Base-by-base conservation (phyloP, 2,797 vertebrate genomes). In the Fratercula arctica region DNA sequence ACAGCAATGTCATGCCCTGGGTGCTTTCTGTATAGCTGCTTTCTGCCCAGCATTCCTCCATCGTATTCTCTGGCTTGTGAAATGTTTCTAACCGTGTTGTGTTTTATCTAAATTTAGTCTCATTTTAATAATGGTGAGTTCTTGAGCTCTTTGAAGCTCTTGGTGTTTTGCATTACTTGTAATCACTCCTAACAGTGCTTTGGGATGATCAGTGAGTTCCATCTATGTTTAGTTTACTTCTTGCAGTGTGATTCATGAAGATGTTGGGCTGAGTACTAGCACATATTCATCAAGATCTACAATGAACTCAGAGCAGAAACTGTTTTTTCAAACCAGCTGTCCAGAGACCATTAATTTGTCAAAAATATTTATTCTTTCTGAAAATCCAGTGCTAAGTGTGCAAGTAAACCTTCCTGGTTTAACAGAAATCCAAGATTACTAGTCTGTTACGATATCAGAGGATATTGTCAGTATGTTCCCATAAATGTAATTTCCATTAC, bases 271-370 rank as follows among this genome's bases (percentile, higher is more conserved):
- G 83, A 95, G 37, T 57, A 43, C 37, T 64, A 77, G n/a, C 63
- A 74, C 12, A 28, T 89, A 72, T 87, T 95, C 83, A 89, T 95
- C 80, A 95, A 84, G 57, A 93, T 35, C 24, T 68, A 31, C 70
- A 72, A 37, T 19, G 68, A 85, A 45, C 28, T 75, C 54, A 51
- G 43, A 82, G 24, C 45, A 95, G 51, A 48, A 85, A 63, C 19
- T 83, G 59, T 29, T 75, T 94, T 84, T 69, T 53, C 70, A 77
- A 87, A 68, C 48, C 75, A 87, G 56, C 74, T 95, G 67, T 64
- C 54, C 41, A 64, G 50, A 69, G 70, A 10, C 43, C 45, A 12
- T 35, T 85, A 74, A 79, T 60, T 59, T 79, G 51, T 88, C 18
- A 86, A 75, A 87, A 78, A 45, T 56, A 86, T 56, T 83, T 87